These are phyloP conservation scores for Oasisia sp. DNA, from an alignment of 2,888 invertebrate genomes.

Conservation along the genomic window DNA sequence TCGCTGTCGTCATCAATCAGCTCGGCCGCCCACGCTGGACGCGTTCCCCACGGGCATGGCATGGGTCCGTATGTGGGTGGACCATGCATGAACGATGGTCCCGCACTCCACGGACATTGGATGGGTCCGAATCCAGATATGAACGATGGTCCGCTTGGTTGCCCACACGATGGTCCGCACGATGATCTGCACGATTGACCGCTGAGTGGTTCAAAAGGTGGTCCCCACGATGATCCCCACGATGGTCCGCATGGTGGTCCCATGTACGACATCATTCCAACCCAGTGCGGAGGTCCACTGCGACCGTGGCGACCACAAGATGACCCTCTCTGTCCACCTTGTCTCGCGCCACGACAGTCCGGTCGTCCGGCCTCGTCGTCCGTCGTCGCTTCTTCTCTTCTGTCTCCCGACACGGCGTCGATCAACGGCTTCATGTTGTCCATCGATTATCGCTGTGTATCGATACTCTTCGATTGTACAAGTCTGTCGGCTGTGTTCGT, in stretches of 20 bases:
- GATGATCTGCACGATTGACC: neutral
- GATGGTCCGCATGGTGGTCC: neutral
- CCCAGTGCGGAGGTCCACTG: neutral
- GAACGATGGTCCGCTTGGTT: neutral
- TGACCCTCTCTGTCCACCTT: neutral
- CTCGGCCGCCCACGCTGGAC: neutral
- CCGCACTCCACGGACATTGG: neutral
- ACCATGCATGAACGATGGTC: neutral
- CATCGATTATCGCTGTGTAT: neutral
- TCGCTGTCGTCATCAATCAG: neutral
- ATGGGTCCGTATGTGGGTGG: neutral
- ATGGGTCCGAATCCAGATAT: neutral
- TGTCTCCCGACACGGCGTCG: neutral
- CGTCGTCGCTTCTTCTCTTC: neutral
- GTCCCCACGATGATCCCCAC: neutral
- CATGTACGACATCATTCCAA: neutral
- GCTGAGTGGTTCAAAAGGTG: neutral
- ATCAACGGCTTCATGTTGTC: neutral
- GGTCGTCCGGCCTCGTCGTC: neutral
- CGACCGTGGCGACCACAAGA: neutral
- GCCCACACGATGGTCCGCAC: neutral
- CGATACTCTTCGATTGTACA: neutral
- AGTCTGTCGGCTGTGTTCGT: neutral
- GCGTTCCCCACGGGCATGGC: neutral
- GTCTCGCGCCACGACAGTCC: neutral